phyloP scores from a whole-genome alignment of 2,797 vertebrate genomes.

The Fratercula arctica region DNA sequence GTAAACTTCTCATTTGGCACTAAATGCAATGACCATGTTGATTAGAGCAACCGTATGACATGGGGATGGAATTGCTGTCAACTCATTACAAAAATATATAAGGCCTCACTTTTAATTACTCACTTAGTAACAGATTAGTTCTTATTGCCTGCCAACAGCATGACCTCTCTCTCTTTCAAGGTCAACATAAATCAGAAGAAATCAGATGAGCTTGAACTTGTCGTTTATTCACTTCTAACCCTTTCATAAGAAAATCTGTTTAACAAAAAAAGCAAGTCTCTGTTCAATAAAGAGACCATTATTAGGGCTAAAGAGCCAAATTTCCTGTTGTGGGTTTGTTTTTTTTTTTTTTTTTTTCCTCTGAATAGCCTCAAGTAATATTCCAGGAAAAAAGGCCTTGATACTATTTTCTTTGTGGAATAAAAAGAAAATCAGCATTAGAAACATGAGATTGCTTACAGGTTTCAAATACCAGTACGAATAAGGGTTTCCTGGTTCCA shows the following conservation, averaged over 20 bases:
- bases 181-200: slow-evolving; percentile 78
- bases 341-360: not conserved
- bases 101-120: slow-evolving; percentile 89
- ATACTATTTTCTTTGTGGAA: slow-evolving; percentile 61
- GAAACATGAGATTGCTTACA: slow-evolving; percentile 8
- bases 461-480: slow-evolving; percentile 24
- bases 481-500: slow-evolving; percentile 36
- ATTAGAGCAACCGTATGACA: slow-evolving; percentile 77
- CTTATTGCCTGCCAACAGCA: slow-evolving; percentile 77
- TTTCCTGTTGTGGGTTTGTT: slow-evolving; percentile 48
- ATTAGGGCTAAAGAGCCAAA: slow-evolving; percentile 45
- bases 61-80: slow-evolving; percentile 83
- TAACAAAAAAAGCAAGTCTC: slow-evolving; percentile 17
- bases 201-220: slow-evolving; percentile 74
- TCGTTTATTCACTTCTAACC: slow-evolving; percentile 67
- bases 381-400: slow-evolving; percentile 34
- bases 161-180: slow-evolving; percentile 71
- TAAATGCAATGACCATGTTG: slow-evolving; percentile 82
- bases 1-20: slow-evolving; percentile 83
- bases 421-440: slow-evolving; percentile 54
- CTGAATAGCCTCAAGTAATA: slow-evolving; percentile 52
- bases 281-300: slow-evolving; percentile 19
- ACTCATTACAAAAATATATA: slow-evolving; percentile 89
- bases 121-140: slow-evolving; percentile 80
- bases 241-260: slow-evolving; percentile 70